Base-by-base conservation (phyloP, 2,888 invertebrate genomes). In the Pandemis heparana region DNA sequence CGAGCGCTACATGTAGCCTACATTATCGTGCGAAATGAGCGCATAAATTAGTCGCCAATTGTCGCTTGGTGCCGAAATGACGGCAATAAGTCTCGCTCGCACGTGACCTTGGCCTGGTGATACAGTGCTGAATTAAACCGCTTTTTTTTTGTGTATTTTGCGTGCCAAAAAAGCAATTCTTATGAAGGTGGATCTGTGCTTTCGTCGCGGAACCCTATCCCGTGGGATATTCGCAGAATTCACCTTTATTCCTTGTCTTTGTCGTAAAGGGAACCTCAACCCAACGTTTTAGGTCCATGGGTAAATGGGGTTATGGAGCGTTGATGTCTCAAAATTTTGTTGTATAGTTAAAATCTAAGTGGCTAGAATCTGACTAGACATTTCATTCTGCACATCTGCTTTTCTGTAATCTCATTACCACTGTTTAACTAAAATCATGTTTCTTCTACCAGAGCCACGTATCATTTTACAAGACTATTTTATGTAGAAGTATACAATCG, bases 1-100 rank as follows among this genome's bases (percentile, higher is more conserved):
- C 61, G 5, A 16, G 16, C 32, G 43, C 41, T 68, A 69, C n/a
- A n/a, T n/a, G n/a, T n/a, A n/a, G n/a, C n/a, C n/a, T n/a, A n/a
- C 48, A 59, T 73, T 59, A 64, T 43, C 43, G 53, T 8, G 51
- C 32, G 32, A 73, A 73, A 73, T 69, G 68, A 64, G 63, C 48
- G 60, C 69, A 73, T 69, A 73, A 73, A 69, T 73, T 73, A 60
- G 41, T 41, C 39, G 46, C 23, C 46, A 43, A 56, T 46, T 63
- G 67, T 59, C 67, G 53, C 43, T 61, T 10, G 18, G 32, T 32
- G 46, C 67, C 43, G 56, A 63, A 72, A 68, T 72, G 62, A 48
- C 56, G 41, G 32, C 62, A 14, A 56, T 67, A 62, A 67, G 67
- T 72, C 62, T 67, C 53, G 43, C 23, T 14, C 10, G 6, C 6